Evolutionary conservation across 2,113 vertebrate species (phyloP).

Genomic region (Anser brachyrhynchus): DNA sequence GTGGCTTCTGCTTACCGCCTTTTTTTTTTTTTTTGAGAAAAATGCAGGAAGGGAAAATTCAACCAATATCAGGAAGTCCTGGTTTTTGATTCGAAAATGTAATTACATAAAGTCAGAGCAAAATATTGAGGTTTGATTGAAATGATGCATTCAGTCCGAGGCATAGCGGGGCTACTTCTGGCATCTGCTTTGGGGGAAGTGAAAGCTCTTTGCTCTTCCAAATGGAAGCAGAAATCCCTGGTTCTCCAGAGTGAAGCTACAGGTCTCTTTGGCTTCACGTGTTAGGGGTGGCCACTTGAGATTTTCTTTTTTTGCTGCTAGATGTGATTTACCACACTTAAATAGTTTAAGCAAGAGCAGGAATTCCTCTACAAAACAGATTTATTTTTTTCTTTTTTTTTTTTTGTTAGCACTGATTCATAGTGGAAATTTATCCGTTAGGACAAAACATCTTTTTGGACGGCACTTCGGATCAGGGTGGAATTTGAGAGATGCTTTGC

Average conservation of each 20-base stretch:
- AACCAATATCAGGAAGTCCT: fast-evolving
- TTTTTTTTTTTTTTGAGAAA: too few species aligned
- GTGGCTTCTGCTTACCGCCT: neutral
- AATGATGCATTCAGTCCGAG: neutral
- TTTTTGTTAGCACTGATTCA: neutral
- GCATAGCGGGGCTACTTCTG: neutral
- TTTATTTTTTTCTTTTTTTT: too few species aligned
- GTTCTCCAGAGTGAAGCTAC: neutral
- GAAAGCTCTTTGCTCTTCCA: neutral
- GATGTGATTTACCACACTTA: neutral
- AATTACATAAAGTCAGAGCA: fast-evolving
- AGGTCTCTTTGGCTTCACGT: fast-evolving
- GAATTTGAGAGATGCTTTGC: neutral
- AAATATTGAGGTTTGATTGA: neutral
- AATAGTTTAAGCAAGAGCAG: neutral
- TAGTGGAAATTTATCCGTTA: neutral
- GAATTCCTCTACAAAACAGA: neutral
- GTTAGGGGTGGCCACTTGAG: fast-evolving
- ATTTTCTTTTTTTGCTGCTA: neutral
- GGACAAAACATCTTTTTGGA: neutral
- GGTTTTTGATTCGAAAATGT: neutral
- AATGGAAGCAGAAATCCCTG: neutral
- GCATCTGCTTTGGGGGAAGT: neutral
- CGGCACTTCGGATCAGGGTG: neutral
- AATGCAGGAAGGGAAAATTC: neutral